Evolutionary conservation across 92 coral and sea anemone species (phyloP).

Genomic region (Pocillopora grandis): DNA sequence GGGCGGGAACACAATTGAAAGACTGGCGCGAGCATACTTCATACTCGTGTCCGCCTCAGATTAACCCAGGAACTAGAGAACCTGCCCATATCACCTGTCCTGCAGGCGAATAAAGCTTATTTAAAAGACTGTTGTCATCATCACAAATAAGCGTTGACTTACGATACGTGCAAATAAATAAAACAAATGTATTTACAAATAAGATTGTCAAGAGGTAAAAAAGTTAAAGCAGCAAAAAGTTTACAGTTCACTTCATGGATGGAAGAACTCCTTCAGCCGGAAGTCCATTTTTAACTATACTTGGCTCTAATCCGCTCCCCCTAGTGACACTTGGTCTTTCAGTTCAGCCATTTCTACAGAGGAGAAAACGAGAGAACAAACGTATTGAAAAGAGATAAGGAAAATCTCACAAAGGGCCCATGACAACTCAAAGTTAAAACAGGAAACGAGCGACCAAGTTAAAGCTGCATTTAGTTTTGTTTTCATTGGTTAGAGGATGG

Average conservation of each 20-base stretch:
- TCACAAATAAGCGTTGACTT: neutral
- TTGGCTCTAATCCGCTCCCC: conserved; percentile 54
- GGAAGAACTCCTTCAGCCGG: neutral
- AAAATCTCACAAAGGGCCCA: neutral
- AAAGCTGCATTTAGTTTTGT: too few relatives aligned
- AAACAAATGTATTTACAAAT: neutral
- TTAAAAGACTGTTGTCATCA: neutral
- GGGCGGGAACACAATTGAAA: neutral
- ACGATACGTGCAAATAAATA: conserved; percentile 27
- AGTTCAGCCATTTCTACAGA: conserved; percentile 90
- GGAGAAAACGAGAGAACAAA: conserved; percentile 5
- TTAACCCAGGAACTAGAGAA: neutral
- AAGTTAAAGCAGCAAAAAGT: neutral
- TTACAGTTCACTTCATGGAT: neutral
- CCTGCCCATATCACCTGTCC: neutral
- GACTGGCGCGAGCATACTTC: neutral
- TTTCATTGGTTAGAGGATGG: too few relatives aligned
- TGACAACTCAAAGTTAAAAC: neutral
- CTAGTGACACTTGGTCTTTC: conserved; percentile 88
- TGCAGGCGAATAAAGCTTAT: neutral
- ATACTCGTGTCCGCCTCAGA: neutral
- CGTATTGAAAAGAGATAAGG: neutral
- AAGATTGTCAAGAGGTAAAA: neutral
- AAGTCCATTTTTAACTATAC: neutral
- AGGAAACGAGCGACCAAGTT: neutral